A percentile compares a stretch with the other conserved stretches of the same genome.
phyloP scores from a whole-genome alignment of 2,797 vertebrate genomes.

The Malurus leucopterus region DNA sequence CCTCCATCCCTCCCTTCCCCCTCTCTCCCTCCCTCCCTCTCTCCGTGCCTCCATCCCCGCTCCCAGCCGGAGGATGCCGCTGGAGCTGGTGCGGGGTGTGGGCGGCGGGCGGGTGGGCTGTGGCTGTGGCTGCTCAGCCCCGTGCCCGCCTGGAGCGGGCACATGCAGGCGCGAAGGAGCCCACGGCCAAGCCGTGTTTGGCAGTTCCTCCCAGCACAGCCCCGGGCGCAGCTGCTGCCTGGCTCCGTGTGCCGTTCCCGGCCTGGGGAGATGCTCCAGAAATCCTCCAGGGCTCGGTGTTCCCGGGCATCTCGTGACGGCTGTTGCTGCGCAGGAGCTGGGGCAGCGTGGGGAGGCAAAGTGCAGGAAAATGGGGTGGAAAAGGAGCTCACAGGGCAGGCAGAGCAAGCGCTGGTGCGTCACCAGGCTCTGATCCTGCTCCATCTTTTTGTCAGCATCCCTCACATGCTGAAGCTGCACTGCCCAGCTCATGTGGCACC shows the following conservation, averaged over 20 bases:
- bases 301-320: not conserved
- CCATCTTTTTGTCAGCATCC: not conserved
- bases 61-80: not conserved
- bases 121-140: not conserved
- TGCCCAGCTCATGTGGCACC: not conserved
- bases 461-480: not conserved
- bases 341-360: not conserved
- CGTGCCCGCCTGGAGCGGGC: not conserved
- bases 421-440: not conserved
- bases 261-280: not conserved
- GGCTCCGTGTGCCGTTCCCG: not conserved
- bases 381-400: not conserved
- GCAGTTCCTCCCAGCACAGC: not conserved
- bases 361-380: not conserved
- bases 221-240: not conserved
- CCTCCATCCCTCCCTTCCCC: not conserved
- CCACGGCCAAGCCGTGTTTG: not conserved
- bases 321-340: not conserved
- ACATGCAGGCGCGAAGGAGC: not conserved
- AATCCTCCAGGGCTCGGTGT: not conserved
- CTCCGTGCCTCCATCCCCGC: not conserved
- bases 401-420: not conserved
- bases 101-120: not conserved
- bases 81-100: not conserved
- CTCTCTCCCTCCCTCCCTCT: not conserved